These are phyloP conservation scores for Batillaria attramentaria DNA, from an alignment of 1,140 invertebrate genomes.

Conservation along the genomic window DNA sequence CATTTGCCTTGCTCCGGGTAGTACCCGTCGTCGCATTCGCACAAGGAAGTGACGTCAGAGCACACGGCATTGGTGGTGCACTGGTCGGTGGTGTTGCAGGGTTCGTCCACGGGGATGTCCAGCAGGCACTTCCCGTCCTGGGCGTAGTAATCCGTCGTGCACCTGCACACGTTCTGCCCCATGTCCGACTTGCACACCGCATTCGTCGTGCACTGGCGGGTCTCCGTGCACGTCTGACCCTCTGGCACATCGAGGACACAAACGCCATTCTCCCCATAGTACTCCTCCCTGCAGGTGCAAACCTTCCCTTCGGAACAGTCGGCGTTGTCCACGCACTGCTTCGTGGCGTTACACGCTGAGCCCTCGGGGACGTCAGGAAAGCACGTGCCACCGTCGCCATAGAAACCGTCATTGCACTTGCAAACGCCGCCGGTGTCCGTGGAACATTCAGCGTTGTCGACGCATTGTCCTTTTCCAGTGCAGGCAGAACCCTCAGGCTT, in stretches of 20 bases:
- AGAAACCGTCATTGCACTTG: constrained; percentile 26
- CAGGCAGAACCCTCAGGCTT: constrained; percentile 13
- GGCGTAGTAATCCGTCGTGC: constrained; percentile 25
- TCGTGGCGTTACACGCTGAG: constrained; percentile 2
- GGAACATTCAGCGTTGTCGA: constrained; percentile 31
- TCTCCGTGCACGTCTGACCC: constrained; percentile 5
- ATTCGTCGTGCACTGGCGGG: constrained; percentile 31
- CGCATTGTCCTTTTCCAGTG: constrained; percentile 29
- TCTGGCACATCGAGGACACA: constrained; percentile 7
- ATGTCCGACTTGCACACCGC: constrained; percentile 6
- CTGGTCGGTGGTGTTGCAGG: constrained; percentile 21
- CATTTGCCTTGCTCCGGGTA: constrained; percentile 29
- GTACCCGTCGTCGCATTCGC: constrained; percentile 27
- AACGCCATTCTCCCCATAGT: constrained; percentile 18
- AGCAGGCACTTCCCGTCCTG: constrained; percentile 23
- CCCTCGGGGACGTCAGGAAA: not conserved
- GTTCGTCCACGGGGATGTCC: not conserved
- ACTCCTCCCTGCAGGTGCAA: constrained; percentile 25
- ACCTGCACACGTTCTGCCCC: not conserved
- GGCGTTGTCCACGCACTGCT: constrained; percentile 32
- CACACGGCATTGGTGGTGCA: constrained; percentile 33
- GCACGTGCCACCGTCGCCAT: constrained; percentile 19
- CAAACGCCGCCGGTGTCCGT: constrained; percentile 32
- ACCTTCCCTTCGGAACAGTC: constrained; percentile 17
- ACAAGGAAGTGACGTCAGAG: not conserved